Evolutionary conservation across 2,888 invertebrate species (phyloP).

Genomic region (Cyclophora punctaria): DNA sequence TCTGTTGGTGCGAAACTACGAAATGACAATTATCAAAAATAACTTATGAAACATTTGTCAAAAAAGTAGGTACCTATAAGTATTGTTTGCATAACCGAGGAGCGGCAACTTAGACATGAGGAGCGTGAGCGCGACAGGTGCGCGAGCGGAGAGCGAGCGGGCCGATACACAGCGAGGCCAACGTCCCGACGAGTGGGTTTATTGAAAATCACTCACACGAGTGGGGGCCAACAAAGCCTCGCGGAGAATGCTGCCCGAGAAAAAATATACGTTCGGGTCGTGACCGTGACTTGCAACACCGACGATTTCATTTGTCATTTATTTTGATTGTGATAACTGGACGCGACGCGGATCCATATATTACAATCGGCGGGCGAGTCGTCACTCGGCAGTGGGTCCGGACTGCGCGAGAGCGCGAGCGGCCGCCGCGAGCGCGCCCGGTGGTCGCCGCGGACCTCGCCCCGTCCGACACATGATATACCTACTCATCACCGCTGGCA

Average conservation of each 20-base stretch:
- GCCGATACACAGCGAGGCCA: conserved; percentile 27
- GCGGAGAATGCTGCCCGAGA: conserved; percentile 51
- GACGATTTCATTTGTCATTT: conserved; percentile 74
- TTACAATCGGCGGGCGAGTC: conserved; percentile 29
- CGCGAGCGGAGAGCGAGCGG: conserved; percentile 35
- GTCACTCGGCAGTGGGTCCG: conserved; percentile 3
- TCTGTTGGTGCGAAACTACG: neutral
- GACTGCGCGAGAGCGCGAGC: conserved; percentile 10
- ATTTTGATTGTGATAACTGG: conserved; percentile 74
- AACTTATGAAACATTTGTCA: too few relatives aligned
- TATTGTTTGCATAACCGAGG: too few relatives aligned
- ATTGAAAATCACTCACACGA: conserved; percentile 58
- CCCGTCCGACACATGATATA: too few relatives aligned
- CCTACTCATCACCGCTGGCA: too few relatives aligned
- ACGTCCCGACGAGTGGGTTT: conserved; percentile 59
- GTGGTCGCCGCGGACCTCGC: neutral
- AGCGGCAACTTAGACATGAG: too few relatives aligned
- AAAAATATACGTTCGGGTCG: conserved; percentile 40
- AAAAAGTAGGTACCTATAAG: too few relatives aligned
- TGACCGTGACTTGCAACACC: conserved; percentile 72
- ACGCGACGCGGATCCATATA: conserved; percentile 35
- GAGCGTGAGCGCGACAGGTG: conserved; percentile 44
- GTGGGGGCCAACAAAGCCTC: conserved; percentile 57
- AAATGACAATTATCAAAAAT: conserved; percentile 13
- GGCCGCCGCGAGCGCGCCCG: conserved; percentile 3